These are phyloP conservation scores for Drosophila burlai DNA, from an alignment of 1,140 invertebrate genomes.

Conservation along the genomic window DNA sequence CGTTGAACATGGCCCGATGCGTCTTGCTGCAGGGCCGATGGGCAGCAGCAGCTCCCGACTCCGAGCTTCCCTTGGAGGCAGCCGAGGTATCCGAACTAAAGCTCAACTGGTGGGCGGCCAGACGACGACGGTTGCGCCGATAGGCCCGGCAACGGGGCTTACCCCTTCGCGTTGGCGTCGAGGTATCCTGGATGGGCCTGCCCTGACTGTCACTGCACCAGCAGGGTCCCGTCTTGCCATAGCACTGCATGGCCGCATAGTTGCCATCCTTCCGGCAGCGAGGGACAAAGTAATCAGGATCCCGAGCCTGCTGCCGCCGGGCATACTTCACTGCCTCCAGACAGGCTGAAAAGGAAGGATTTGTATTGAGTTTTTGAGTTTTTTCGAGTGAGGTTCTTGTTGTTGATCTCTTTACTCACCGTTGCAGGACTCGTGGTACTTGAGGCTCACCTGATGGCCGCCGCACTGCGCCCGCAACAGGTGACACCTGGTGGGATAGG, in stretches of 20 bases:
- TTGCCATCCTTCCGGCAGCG: constrained; percentile 92
- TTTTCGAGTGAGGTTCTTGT: background rate
- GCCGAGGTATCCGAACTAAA: constrained; percentile 30
- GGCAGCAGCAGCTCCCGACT: constrained; percentile 44
- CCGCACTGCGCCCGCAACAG: constrained; percentile 91
- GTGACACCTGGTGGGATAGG: constrained; percentile 92
- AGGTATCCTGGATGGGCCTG: constrained; percentile 91
- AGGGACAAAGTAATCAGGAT: constrained; percentile 87
- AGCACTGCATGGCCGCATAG: constrained; percentile 94
- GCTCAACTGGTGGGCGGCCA: constrained; percentile 61
- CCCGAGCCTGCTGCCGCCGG: constrained; percentile 62
- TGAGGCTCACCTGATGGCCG: constrained; percentile 88
- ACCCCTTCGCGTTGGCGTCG: constrained; percentile 87
- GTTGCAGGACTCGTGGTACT: constrained; percentile 90
- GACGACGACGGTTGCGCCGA: constrained; percentile 81
- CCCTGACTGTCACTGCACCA: constrained; percentile 93
- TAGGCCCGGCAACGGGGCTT: constrained; percentile 89
- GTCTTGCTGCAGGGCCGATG: constrained; percentile 88
- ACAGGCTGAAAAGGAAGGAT: constrained; percentile 56
- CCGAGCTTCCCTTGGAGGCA: constrained; percentile 43
- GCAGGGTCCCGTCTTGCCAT: constrained; percentile 88
- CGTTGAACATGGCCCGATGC: constrained; percentile 92
- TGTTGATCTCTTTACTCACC: constrained; percentile 85
- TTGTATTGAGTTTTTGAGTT: background rate
- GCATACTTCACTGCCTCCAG: constrained; percentile 77